Conservation (phyloP, 2,113 vertebrate species). For the Rhombomys opimus region DNA sequence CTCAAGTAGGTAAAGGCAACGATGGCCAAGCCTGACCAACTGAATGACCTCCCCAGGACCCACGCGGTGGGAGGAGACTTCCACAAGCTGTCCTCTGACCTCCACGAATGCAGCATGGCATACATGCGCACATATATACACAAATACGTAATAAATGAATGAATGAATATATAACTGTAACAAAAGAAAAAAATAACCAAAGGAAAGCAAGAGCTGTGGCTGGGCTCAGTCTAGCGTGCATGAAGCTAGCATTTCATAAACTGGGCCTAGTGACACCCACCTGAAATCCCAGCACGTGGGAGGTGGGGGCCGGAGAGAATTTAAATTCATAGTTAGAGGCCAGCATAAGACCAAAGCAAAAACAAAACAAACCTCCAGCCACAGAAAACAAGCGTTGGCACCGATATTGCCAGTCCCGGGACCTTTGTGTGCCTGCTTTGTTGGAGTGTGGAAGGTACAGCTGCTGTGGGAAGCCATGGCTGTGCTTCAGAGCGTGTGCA, state of each 20-base stretch:
- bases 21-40: background rate
- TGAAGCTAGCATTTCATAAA: background rate
- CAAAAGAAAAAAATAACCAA: background rate
- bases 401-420: background rate
- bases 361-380: background rate
- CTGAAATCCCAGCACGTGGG: background rate
- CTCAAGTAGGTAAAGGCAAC: background rate
- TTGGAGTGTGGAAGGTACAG: background rate
- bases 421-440: background rate
- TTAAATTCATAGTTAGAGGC: background rate
- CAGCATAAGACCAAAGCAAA: background rate
- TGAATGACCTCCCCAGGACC: background rate
- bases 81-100: background rate
- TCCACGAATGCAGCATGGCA: background rate
- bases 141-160: background rate
- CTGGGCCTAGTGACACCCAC: background rate
- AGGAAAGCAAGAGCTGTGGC: background rate
- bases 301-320: background rate
- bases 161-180: background rate
- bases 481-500: background rate
- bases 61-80: background rate
- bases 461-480: background rate
- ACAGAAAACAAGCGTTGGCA: background rate
- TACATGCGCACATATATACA: background rate
- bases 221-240: background rate